These are phyloP conservation scores for Ailuropoda melanoleuca DNA, from an alignment of 2,113 vertebrate genomes.

Conservation along the genomic window DNA sequence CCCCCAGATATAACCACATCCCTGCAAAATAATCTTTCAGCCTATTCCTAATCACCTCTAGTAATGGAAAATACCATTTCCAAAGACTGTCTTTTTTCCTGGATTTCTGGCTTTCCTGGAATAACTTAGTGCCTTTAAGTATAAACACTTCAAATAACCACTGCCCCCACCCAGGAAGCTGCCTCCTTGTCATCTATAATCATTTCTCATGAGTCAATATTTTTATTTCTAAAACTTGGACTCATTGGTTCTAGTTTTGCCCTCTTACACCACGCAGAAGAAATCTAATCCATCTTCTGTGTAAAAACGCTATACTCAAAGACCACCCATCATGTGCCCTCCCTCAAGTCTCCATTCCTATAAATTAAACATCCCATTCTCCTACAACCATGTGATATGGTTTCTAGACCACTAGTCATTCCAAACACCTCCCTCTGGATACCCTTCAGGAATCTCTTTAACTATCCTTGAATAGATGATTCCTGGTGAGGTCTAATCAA, in stretches of 20 bases:
- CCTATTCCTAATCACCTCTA: background rate
- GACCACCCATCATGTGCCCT: background rate
- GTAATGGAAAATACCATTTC: background rate
- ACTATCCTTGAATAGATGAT: background rate
- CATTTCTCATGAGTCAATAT: background rate
- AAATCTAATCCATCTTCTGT: background rate
- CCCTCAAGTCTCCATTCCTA: background rate
- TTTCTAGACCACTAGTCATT: slow-evolving; percentile 20
- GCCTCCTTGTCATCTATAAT: background rate
- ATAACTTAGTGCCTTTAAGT: background rate
- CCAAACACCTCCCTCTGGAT: background rate
- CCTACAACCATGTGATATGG: background rate
- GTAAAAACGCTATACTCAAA: background rate
- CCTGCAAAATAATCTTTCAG: background rate
- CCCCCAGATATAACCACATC: background rate
- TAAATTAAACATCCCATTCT: background rate
- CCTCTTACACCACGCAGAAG: background rate
- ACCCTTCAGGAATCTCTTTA: slow-evolving; percentile 12
- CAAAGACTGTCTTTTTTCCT: slow-evolving; percentile 4
- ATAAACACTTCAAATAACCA: background rate
- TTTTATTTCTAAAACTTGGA: background rate
- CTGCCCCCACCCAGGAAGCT: background rate
- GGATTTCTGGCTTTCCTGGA: slow-evolving; percentile 7
- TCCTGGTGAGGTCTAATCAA: slow-evolving; percentile 33
- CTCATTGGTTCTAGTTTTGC: background rate